Evolutionary conservation across 2,888 invertebrate species (phyloP), one percentile per base, ranked within the genome.

Genomic region (Oligia strigilis): DNA sequence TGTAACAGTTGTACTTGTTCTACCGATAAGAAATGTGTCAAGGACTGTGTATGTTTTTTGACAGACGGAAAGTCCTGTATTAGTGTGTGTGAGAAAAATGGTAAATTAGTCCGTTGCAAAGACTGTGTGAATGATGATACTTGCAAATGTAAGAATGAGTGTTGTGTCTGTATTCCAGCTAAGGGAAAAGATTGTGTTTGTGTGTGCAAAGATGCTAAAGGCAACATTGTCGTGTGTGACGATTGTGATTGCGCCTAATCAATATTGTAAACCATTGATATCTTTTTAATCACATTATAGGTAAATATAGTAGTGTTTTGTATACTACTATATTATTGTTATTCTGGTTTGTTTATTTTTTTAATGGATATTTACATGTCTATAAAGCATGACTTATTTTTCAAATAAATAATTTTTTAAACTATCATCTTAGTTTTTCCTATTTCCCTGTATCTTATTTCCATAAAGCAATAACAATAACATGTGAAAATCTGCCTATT

Each of bases 11-110:
- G 83, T 40, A 29, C 62, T 72, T 82, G 83, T 29, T 58, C 4
- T 46, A 23, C n/a, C 5, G 58, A 52, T 49, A 40, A 43, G 6
- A 76, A 70, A 72, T 81, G 79, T 43, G 9, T 11, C 49, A 49
- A 64, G n/a, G 1, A 87, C 0, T 82, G 82, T 23, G 55, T 85
- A 1, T 87, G 83, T 65, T 79, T 89, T 2, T 49, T 76, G 40
- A 89, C 87, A 19, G 79, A 81, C 8, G 90, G 87, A 0, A 89
- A 87, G 58, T 29, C 84, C 65, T 87, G 83, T 78, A 83, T 87
- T n/a, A 85, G 87, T 60, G 73, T 89, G 2, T 87, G 86, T 69
- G 62, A 81, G 49, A 84, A 87, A 13, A 60, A 78, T 23, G 91
- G 89, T 0, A 80, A 83, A 11, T 80, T 88, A 9, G 87, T 84